These are phyloP conservation scores for Cepaea nemoralis DNA, from an alignment of 1,140 invertebrate genomes.

Conservation along the genomic window DNA sequence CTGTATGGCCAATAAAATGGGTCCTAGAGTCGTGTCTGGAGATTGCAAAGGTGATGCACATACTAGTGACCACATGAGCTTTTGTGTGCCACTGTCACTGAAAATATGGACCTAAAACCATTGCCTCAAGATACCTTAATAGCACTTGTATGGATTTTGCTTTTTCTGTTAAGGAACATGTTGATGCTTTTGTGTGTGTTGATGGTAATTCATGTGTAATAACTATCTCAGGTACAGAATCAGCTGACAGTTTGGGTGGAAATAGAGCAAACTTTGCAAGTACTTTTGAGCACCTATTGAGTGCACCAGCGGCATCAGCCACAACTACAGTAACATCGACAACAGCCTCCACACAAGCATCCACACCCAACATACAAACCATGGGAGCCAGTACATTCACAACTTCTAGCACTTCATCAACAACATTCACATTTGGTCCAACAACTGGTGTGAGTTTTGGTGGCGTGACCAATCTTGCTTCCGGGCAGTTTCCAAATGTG, in stretches of 20 bases:
- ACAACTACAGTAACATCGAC: neutral
- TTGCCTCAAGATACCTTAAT: too few relatives aligned
- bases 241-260: neutral
- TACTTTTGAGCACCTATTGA: neutral
- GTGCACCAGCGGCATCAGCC: neutral
- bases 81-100: too few relatives aligned
- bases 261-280: slow-evolving; percentile 6
- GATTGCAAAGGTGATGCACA: too few relatives aligned
- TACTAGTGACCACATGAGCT: too few relatives aligned
- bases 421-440: slow-evolving; percentile 28
- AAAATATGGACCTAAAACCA: too few relatives aligned
- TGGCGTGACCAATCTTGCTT: neutral
- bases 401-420: slow-evolving; percentile 2
- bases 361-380: neutral
- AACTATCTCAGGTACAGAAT: neutral
- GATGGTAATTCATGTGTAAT: too few relatives aligned
- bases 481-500: slow-evolving; percentile 23
- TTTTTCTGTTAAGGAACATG: too few relatives aligned
- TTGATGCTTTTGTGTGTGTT: too few relatives aligned
- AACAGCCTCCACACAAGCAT: neutral
- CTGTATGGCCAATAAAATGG: too few relatives aligned
- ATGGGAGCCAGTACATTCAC: neutral
- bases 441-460: slow-evolving; percentile 14
- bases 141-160: too few relatives aligned
- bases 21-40: too few relatives aligned